A percentile compares a stretch with the other conserved stretches of the same genome.
Conservation (phyloP, 2,888 invertebrate species). For the Blastobasis lacticolella region DNA sequence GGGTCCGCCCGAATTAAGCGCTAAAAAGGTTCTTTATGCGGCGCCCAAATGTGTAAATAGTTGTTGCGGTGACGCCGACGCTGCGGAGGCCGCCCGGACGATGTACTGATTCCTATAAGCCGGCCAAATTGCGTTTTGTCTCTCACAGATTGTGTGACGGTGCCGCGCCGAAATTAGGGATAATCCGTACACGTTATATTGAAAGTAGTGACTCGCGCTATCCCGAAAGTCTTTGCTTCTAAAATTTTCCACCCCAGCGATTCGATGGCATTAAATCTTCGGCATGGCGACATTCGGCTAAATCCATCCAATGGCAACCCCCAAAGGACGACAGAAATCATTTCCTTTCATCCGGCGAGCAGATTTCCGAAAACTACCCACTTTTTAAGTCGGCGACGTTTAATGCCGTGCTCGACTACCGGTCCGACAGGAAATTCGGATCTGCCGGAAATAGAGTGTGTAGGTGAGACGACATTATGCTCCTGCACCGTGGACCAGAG, state of each 20-base stretch:
- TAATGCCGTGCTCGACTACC: conserved; percentile 36
- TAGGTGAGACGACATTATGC: conserved; percentile 42
- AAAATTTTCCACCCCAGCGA: not conserved
- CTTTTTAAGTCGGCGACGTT: conserved; percentile 63
- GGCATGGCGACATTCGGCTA: conserved; percentile 5
- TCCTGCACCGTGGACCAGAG: conserved; percentile 22
- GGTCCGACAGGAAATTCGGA: conserved; percentile 53
- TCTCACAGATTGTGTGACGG: not conserved
- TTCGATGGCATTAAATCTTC: conserved; percentile 2
- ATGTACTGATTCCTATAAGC: not conserved
- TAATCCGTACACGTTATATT: too few species aligned
- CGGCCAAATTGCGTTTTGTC: not conserved
- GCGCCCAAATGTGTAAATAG: conserved; percentile 22
- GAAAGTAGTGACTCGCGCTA: not conserved
- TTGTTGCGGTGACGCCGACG: conserved; percentile 4
- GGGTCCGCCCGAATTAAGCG: conserved; percentile 52
- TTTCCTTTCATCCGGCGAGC: conserved; percentile 56
- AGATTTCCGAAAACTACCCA: conserved; percentile 62
- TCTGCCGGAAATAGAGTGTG: conserved; percentile 66
- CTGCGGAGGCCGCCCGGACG: not conserved
- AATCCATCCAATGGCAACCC: conserved; percentile 27
- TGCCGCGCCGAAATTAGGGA: too few species aligned
- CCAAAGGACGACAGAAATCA: conserved; percentile 54
- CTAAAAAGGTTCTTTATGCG: conserved; percentile 48
- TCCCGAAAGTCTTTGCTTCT: not conserved